Evolutionary conservation across 2,888 invertebrate species (phyloP), one percentile per base, ranked within the genome.

Genomic region (Drosophila neotestacea): DNA sequence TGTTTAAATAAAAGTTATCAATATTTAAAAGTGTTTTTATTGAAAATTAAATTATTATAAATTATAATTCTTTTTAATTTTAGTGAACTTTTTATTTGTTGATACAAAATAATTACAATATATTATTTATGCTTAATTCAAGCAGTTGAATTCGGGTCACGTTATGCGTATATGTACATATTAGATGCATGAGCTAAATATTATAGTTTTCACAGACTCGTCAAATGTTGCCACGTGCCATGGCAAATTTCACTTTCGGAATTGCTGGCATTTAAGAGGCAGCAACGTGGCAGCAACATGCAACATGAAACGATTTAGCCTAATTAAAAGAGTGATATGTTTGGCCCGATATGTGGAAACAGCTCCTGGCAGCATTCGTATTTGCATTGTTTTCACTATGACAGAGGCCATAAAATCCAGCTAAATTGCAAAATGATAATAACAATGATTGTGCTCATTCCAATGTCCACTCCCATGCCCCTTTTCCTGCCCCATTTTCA

Each of bases 281-380:
- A 38, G 58, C 48, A 50, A 42, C 32, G 58, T 60, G 64, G 46
- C 54, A 27, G 51, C 65, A 39, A 41, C 48, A 39, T 6, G 30
- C 72, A 36, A 38, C 55, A 30, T 55, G 55, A 50, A 51, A 42
- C 61, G 58, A 64, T 61, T 77, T 77, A 76, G 77, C 77, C 77
- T 79, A 77, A 77, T 77, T 77, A 77, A 77, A 79, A 79, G 27
- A 66, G 47, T 16, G 41, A 61, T 63, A 54, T 59, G 55, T 52
- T 46, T 55, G 48, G 38, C 10, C 34, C 27, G 42, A 47, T n/a
- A 47, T 46, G 41, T 62, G 56, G 44, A n/a, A 56, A 38, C 30
- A 38, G 56, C 38, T 46, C 3, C 34, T 36, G 56, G 10, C 36
- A 58, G 11, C 42, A 39, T 59, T 41, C 56, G 44, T 39, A 50